phyloP scores from a whole-genome alignment of 2,888 invertebrate species.

The Drosophila kambysellisi region DNA sequence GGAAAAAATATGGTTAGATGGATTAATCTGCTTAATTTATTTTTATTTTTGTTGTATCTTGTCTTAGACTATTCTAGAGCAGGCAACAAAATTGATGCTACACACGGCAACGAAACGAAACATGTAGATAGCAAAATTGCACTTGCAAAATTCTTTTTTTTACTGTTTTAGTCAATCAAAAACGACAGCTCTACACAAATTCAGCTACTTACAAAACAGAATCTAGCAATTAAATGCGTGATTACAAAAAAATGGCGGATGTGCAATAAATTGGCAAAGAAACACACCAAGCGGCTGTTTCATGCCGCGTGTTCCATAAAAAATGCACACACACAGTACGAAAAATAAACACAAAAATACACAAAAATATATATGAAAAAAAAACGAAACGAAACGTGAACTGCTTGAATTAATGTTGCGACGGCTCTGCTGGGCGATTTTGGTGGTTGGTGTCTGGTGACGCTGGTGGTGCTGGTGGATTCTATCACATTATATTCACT shows the following conservation, averaged over 20 bases:
- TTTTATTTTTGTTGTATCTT: slow-evolving; percentile 48
- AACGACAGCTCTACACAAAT: slow-evolving; percentile 22
- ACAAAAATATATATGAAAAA: slow-evolving; percentile 7
- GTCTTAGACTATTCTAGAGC: slow-evolving; percentile 46
- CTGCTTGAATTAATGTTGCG: slow-evolving; percentile 7
- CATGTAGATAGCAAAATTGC: slow-evolving; percentile 22
- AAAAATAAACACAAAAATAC: slow-evolving; percentile 14
- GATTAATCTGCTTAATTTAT: slow-evolving; percentile 16
- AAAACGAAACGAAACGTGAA: slow-evolving; percentile 12
- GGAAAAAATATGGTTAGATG: slow-evolving; percentile 29
- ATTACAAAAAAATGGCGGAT: not conserved
- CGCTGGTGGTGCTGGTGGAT: slow-evolving; percentile 40
- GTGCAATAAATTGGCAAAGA: slow-evolving; percentile 23
- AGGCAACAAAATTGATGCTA: slow-evolving; percentile 60
- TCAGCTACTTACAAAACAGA: slow-evolving; percentile 17
- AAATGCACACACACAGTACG: slow-evolving; percentile 7
- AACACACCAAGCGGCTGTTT: slow-evolving; percentile 29
- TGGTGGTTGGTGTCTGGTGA: slow-evolving; percentile 61
- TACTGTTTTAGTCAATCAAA: slow-evolving; percentile 8
- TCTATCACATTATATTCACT: slow-evolving; percentile 5
- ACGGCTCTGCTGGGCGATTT: slow-evolving; percentile 38
- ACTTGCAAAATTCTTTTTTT: slow-evolving; percentile 11
- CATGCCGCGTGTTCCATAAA: slow-evolving; percentile 28
- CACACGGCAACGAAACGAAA: slow-evolving; percentile 41
- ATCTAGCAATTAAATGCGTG: slow-evolving; percentile 4